These are phyloP conservation scores for Arnoldichthys spilopterus DNA, from an alignment of 2,797 vertebrate species.

Conservation along the genomic window DNA sequence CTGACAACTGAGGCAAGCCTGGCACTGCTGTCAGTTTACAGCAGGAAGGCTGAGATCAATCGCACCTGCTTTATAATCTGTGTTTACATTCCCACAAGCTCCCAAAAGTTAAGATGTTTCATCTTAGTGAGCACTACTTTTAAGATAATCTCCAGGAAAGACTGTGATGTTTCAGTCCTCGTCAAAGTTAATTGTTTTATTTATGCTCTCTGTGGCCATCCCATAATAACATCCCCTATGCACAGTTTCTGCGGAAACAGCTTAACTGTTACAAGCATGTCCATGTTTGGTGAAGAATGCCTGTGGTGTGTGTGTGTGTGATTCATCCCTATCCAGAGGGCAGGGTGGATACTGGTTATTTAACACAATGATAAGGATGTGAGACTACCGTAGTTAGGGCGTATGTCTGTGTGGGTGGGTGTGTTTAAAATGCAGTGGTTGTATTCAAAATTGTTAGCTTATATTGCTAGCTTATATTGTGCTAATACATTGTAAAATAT, in stretches of 20 bases:
- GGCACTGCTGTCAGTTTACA: not conserved
- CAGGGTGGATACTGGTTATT: constrained; percentile 1
- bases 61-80: not conserved
- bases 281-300: constrained; percentile 46
- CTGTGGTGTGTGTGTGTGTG: constrained; percentile 12
- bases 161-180: not conserved
- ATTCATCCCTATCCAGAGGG: constrained; percentile 25
- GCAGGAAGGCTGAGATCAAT: not conserved
- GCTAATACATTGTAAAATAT: not conserved
- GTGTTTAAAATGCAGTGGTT: not conserved
- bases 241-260: constrained; percentile 10
- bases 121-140: not conserved
- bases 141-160: not conserved
- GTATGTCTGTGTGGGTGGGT: not conserved
- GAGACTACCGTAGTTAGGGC: not conserved
- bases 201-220: not conserved
- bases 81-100: not conserved
- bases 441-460: not conserved
- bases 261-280: not conserved
- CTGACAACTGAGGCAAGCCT: no score
- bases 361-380: constrained; percentile 22
- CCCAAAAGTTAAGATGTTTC: not conserved
- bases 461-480: not conserved
- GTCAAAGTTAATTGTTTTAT: not conserved
- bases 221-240: constrained; percentile 16